Evolutionary conservation across 2,113 vertebrate species (phyloP), one percentile per base, ranked within the genome.

Genomic region (Sapajus apella): DNA sequence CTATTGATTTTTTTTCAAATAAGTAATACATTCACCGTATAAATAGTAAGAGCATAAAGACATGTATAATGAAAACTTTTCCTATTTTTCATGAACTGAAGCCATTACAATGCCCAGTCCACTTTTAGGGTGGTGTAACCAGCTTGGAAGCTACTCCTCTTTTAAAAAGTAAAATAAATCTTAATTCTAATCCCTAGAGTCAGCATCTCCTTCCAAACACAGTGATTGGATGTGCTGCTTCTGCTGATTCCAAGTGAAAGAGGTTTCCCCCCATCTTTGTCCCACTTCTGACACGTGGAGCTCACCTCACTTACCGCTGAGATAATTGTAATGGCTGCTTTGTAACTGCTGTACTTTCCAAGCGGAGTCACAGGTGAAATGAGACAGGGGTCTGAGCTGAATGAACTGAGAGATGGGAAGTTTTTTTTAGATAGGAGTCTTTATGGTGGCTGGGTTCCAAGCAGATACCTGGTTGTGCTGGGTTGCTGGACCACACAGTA

Each of bases 191-290:
- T 11, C 37, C 23, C 18, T 52, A 61, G 61, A 58, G 45, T 18
- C 56, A 18, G 50, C 0, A 1, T 14, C n/a, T 25, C 50, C 2
- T 4, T 83, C 14, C 25, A 56, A 9, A 55, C 2, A 7, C 61
- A 77, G 64, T 0, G n/a, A 27, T 16, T 2, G 5, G 23, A 55
- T 17, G 37, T 0, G 0, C 35, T 30, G 45, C 4, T 47, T n/a
- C 30, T 61, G 14, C 0, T 4, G 32, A 8, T 1, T 21, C 0
- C 0, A 9, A 13, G 35, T 1, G 30, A 25, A 37, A 52, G 40
- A 37, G 20, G 11, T 27, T 47, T 55, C 43, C 23, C 32, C 32
- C 3, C 30, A 4, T 17, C 18, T 58, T 13, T 4, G 45, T 6
- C 72, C n/a, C 35, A 4, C 58, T 5, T 37, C 23, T 61, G 47